Base-by-base conservation (phyloP, 2,888 invertebrate genomes). In the Myathropa florea region DNA sequence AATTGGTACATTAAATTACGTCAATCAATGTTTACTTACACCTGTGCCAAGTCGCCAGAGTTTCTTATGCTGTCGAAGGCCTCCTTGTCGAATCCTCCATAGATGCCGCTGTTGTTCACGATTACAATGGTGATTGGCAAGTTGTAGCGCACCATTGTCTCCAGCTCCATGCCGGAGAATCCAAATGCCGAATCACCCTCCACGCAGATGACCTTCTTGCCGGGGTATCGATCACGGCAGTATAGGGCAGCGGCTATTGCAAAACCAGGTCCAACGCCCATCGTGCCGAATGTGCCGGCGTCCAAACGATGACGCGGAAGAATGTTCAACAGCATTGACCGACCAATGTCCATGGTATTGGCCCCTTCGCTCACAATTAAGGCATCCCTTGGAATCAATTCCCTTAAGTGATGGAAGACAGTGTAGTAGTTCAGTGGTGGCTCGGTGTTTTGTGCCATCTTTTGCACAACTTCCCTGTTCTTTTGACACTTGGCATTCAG, bases 111-210 rank as follows among this genome's bases (percentile, higher is more conserved):
- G 93, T 99, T 99, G 93, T 99, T 99, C 6, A 99, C 95, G 84
- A 99, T 95, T 3, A 99, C 94, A 79, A 98, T 95, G 39, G 97
- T 95, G 30, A 99, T 95, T 0, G 99, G 98, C 88, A 99, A 93
- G 90, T 97, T 96, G 93, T 99, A 98, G 83, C 98, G 96, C 91
- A 96, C 95, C 95, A 98, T 97, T 0, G 99, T 99, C 93, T 99
- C 99, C 28, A 99, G 94, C 94, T 99, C 99, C 98, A 99, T 98
- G 90, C 97, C 99, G 28, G 98, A 98, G 93, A 99, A 99, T 2
- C 99, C 99, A 93, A 99, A 98, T 0, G 99, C 99, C 57, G 98
- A 98, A 92, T 99, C 99, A 0, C 99, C 99, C 93, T 98, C 98
- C 0, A 99, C 96, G 91, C 98, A 98, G 75, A 99, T 93, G 0